Evolutionary conservation across 2,113 vertebrate species (phyloP), one percentile per base, ranked within the genome.

Genomic region (Salvelinus alpinus): DNA sequence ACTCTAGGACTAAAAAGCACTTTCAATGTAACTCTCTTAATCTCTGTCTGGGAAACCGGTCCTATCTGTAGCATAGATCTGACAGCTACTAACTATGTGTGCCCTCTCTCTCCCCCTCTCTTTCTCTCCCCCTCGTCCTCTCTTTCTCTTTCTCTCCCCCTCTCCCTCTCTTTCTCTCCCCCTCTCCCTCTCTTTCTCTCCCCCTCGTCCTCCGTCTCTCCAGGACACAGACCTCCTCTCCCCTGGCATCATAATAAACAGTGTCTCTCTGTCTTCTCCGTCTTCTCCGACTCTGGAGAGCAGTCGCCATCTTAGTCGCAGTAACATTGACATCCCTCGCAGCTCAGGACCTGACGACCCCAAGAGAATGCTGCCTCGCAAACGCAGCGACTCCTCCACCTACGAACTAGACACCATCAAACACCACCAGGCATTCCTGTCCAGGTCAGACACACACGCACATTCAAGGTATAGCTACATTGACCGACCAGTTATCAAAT

Each of bases 401-500:
- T 99, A 98, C 0, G 98, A 99, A 86, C 83, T 97, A 84, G 98
- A 99, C 92, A 99, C 96, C 3, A 96, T 99, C 88, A 97, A 96
- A 80, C 98, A 99, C 75, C 97, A 99, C 88, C 98, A 99, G 74
- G 97, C 97, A 82, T 99, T 99, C 86, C 94, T 99, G 80, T 96
- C 97, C 87, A 99, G 98, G 97, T 99, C 87, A 84, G 79, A 70
- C n/a, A 13, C 54, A 51, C 22, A 74, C 11, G 29, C n/a, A 65
- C 29, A 16, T 60, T 51, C 13, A 34, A 38, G 1, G 31, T 18
- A n/a, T 8, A 34, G 6, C 29, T 16, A 38, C 5, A 68, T 6
- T 20, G 47, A 44, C 1, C 64, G 5, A 22, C 59, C n/a, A 5
- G 59, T 54, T 54, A 14, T 54, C 51, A 54, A 54, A 54, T 54